A percentile compares a stretch with the other conserved stretches of the same genome.
Evolutionary conservation across 2,888 invertebrate species (phyloP).

Genomic region (Drosophila falleni): DNA sequence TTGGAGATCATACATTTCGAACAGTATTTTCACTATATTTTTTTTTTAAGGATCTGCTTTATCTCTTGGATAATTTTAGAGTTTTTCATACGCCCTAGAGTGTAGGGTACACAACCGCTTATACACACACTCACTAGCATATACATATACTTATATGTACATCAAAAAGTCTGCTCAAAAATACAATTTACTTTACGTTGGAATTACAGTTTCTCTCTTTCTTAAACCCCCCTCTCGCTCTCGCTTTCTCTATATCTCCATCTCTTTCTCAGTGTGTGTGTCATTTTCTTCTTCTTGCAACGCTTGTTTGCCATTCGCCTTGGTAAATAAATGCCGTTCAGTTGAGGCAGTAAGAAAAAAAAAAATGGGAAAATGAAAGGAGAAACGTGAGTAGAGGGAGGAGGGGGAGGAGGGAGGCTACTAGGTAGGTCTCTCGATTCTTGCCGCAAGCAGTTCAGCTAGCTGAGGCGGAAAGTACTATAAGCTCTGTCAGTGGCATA

Average conservation of each 20-base stretch:
- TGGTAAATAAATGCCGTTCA: constrained; percentile 74
- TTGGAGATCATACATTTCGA: too few species aligned
- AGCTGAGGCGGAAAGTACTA: constrained; percentile 78
- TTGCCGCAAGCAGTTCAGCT: constrained; percentile 74
- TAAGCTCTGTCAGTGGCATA: constrained; percentile 80
- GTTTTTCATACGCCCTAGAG: neutral
- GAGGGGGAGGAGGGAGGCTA: neutral
- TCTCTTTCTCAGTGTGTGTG: constrained; percentile 35
- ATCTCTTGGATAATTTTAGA: neutral
- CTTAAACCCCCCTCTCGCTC: neutral
- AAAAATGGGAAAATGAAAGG: neutral
- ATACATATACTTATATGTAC: constrained; percentile 26
- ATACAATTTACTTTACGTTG: constrained; percentile 78
- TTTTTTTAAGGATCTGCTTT: neutral
- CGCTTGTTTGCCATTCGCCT: constrained; percentile 76
- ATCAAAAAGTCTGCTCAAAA: constrained; percentile 79
- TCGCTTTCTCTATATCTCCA: constrained; percentile 32
- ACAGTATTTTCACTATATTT: neutral
- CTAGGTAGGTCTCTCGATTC: constrained; percentile 38
- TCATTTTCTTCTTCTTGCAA: constrained; percentile 41
- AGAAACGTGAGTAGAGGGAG: neutral
- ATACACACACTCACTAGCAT: constrained; percentile 14
- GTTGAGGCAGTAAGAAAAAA: constrained; percentile 29
- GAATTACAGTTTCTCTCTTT: constrained; percentile 65
- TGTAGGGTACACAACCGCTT: constrained; percentile 36